Percentiles rank a stretch among this genome's conserved stretches.
phyloP scores from a whole-genome alignment of 2,113 vertebrate species.

The Bubo scandiacus region DNA sequence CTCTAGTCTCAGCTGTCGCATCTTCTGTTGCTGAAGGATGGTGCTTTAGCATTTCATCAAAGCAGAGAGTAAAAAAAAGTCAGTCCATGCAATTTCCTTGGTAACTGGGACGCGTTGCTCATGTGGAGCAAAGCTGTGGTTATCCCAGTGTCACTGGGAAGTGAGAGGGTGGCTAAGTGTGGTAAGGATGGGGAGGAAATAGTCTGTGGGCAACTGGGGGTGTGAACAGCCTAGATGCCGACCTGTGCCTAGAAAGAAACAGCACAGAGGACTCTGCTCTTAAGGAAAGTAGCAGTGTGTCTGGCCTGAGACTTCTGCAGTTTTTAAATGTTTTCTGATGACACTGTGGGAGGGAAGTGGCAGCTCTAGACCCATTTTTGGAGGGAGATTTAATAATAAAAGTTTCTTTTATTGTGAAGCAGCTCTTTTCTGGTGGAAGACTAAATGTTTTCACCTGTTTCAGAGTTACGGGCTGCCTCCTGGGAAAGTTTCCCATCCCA shows the following conservation, averaged over 20 bases:
- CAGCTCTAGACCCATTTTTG: neutral
- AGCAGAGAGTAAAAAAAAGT: neutral
- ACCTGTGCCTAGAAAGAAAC: neutral
- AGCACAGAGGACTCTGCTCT: neutral
- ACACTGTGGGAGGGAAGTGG: neutral
- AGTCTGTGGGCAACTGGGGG: neutral
- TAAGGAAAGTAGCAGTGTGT: neutral
- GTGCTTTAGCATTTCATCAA: constrained; percentile 9
- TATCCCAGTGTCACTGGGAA: neutral
- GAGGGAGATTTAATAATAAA: neutral
- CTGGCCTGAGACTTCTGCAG: neutral
- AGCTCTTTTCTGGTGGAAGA: neutral
- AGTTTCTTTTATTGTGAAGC: neutral
- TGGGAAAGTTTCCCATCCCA: neutral
- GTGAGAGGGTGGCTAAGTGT: neutral
- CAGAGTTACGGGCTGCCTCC: neutral
- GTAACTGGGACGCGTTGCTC: neutral
- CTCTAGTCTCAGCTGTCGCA: neutral
- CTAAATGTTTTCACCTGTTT: neutral
- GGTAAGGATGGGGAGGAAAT: neutral
- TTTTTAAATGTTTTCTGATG: neutral
- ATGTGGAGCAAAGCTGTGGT: neutral
- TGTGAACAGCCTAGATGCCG: neutral
- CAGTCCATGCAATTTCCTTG: neutral
- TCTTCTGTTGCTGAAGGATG: constrained; percentile 11